Base-by-base conservation (phyloP, 2,113 vertebrate species). In the Phrynocephalus versicolor region DNA sequence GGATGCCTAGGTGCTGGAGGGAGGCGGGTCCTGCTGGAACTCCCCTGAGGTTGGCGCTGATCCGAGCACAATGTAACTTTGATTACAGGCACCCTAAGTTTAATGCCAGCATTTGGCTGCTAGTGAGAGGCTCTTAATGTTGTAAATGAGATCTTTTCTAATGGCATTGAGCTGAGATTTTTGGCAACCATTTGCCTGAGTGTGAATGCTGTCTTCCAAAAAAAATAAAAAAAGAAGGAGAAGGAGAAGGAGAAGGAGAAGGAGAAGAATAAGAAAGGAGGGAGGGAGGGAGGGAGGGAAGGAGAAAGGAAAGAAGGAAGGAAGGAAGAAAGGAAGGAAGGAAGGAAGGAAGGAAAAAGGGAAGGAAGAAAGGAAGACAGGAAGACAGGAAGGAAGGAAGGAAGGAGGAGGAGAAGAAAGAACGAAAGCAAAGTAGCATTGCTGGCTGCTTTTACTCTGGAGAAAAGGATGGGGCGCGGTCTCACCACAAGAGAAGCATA, bases 21-120 rank as follows among this genome's bases (percentile, higher is more conserved):
- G 76, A 15, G 23, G 88, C 85, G 23, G 94, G 95, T 95, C 94
- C 45, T 72, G 91, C 89, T 91, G 88, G 60, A 93, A 92, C 93
- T 91, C 86, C 58, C 85, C 85, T 13, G 84, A 94, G 95, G 95
- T 94, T 95, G 95, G 95, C 95, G 95, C 90, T 89, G 90, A 91
- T 95, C 95, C 89, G 89, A 94, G 90, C 90, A 92, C 92, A 93
- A 94, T 93, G 87, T 91, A 93, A 92, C 90, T 94, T 95, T 96
- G 96, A 96, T 96, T 96, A 94, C 92, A 95, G 94, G 93, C 69
- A 95, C 95, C 95, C 92, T 84, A 35, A 87, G 89, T 87, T 91
- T 87, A 94, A 93, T 94, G 94, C 91, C 87, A 93, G 92, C 93
- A 79, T 95, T 96, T 95, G 92, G 92, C 92, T 87, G 89, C 91